Base-by-base conservation (phyloP, 2,797 vertebrate genomes). In the Sebastes kiyomatsui region DNA sequence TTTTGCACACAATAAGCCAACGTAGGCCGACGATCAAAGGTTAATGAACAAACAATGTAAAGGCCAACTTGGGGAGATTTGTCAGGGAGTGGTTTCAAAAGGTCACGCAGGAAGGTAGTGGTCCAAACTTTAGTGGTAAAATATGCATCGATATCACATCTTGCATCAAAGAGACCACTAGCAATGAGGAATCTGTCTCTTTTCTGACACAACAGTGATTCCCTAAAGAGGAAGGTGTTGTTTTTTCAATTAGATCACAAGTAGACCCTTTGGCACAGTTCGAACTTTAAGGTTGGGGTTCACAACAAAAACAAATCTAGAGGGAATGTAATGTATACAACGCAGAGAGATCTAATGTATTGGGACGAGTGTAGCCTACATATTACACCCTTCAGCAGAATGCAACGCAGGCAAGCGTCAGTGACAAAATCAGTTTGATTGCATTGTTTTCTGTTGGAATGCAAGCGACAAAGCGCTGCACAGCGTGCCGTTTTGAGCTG, bases 21-120 rank as follows among this genome's bases (percentile, higher is more conserved):
- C 6, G 30, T 65, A 38, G 32, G 46, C 60, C 27, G 3, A 38
- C 52, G 59, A 83, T 82, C 59, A 81, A 84, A 77, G 84, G 86
- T 86, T 88, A 90, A 89, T 88, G 74, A 89, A 82, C 77, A 84
- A 81, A 83, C 81, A 76, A 92, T 49, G 49, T 64, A 77, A 85
- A 92, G 89, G 85, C 80, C 82, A 83, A 23, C 20, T 59, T 33
- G 25, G 7, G 7, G 67, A 55, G n/a, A 33, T 79, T 83, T 75
- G 38, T 68, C 52, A 32, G 28, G 12, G 30, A 30, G 46, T 28
- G 32, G 23, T 60, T 88, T 54, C 8, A 79, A 74, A 72, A 72
- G 56, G 85, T 20, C 67, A 5, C 1, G 12, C 56, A 64, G 46
- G 49, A 32, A 46, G 13, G 55, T 25, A 59, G 46, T 10, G 28